Evolutionary conservation across 2,113 vertebrate species (phyloP), one percentile per base, ranked within the genome.

Genomic region (Dryoscopus gambensis): DNA sequence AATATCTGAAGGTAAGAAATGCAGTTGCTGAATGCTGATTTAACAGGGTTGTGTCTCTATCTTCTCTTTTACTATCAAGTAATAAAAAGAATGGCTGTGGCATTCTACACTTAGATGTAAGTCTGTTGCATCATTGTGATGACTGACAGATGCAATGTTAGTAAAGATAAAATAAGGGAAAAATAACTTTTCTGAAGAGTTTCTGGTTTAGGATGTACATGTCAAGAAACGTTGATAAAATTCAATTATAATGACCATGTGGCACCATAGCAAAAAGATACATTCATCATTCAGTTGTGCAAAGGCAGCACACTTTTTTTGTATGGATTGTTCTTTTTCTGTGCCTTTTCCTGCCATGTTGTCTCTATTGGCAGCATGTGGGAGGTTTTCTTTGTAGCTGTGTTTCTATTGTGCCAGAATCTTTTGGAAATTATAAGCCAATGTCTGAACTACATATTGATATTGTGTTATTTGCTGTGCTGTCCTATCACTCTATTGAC

Each of bases 1-100:
- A 89, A 73, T 73, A 93, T 65, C 42, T 88, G 37, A 82, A 91
- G 3, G 12, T 46, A 83, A 67, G 75, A 91, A 94, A 87, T 18
- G n/a, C 28, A 35, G 20, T 37, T 79, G 22, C 47, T 73, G 84
- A 91, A 92, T 49, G 37, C 10, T 75, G 40, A 91, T 91, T 91
- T 89, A 47, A 40, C 31, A 42, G 9, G 10, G 6, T 62, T 85
- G 40, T 22, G 7, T 49, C 25, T 59, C 49, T 78, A 20, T 17
- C 7, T 90, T 82, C n/a, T 94, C 9, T 68, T 84, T 91, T 60
- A 44, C 10, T 40, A 23, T 18, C 49, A 50, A 20, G 9, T 76
- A 84, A 84, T 37, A 81, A 57, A 9, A 62, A 74, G 5, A 91
- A 28, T 15, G 63, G 24, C 5, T 91, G 39, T 15, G 59, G 7